These are phyloP conservation scores for Brachyrhaphis roseni DNA, from an alignment of 2,797 vertebrate species.

Conservation along the genomic window DNA sequence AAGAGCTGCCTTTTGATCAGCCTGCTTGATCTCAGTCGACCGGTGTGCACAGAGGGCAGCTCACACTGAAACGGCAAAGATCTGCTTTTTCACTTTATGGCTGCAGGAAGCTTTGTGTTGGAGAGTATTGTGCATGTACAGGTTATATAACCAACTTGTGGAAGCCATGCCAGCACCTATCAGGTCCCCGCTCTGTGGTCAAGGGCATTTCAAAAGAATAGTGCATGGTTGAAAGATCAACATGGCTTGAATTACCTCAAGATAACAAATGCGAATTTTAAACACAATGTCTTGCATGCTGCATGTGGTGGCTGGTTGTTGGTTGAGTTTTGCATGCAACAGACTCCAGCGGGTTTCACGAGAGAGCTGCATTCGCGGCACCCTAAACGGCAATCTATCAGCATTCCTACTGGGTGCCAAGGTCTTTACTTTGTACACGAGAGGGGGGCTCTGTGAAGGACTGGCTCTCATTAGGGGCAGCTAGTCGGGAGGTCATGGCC, in stretches of 20 bases:
- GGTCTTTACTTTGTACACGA: conserved; percentile 74
- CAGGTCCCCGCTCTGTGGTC: conserved; percentile 46
- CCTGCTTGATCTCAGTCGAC: conserved; percentile 61
- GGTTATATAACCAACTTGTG: conserved; percentile 63
- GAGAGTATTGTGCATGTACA: conserved; percentile 55
- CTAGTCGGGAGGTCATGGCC: conserved; percentile 72
- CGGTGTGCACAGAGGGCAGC: conserved; percentile 48
- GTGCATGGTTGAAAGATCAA: conserved; percentile 43
- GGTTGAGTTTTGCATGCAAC: conserved; percentile 35
- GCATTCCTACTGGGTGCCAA: conserved; percentile 74
- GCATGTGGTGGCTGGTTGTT: conserved; percentile 17
- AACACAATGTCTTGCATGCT: conserved; percentile 58
- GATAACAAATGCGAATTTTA: conserved; percentile 43
- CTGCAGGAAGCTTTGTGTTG: conserved; percentile 44
- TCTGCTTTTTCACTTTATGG: conserved; percentile 30
- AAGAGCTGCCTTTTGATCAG: conserved; percentile 66
- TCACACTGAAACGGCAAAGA: conserved; percentile 50
- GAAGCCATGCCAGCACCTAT: conserved; percentile 57
- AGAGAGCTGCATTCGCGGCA: conserved; percentile 43
- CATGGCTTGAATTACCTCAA: conserved; percentile 28
- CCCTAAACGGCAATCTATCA: conserved; percentile 67
- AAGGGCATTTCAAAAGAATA: conserved; percentile 52
- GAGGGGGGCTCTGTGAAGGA: conserved; percentile 68
- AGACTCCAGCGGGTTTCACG: conserved; percentile 39
- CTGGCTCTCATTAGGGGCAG: conserved; percentile 74